These are phyloP conservation scores for Heliconius hortense DNA, from an alignment of 2,888 invertebrate species.

Conservation along the genomic window DNA sequence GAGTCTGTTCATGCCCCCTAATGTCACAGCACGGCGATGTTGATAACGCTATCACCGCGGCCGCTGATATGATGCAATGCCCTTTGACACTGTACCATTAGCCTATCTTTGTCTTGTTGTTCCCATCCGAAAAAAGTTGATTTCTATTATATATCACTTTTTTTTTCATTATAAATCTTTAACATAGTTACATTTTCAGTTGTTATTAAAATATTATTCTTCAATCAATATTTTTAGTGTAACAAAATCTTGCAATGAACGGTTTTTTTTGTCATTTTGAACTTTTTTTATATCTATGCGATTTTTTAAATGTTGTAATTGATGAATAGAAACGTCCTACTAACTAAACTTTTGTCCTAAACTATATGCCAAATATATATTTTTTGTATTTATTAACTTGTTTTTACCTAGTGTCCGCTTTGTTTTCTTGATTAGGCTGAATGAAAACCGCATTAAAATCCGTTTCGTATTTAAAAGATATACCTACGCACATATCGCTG, in stretches of 20 bases:
- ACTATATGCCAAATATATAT: not conserved
- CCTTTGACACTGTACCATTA: conserved; percentile 45
- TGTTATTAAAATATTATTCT: too few species aligned
- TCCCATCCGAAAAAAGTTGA: conserved; percentile 23
- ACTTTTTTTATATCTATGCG: not conserved
- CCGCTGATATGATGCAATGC: conserved; percentile 47
- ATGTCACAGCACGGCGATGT: conserved; percentile 45
- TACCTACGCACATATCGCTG: too few species aligned
- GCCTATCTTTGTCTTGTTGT: conserved; percentile 51
- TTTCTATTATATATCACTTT: not conserved
- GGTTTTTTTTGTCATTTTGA: not conserved
- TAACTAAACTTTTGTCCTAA: not conserved
- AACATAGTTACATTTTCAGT: not conserved
- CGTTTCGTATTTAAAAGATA: too few species aligned
- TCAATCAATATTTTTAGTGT: not conserved
- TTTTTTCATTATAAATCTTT: not conserved
- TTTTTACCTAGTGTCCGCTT: not conserved
- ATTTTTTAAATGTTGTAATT: not conserved
- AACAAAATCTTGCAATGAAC: not conserved
- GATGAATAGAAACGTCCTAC: not conserved
- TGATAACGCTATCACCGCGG: conserved; percentile 44
- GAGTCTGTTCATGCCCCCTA: conserved; percentile 44
- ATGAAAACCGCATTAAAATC: too few species aligned
- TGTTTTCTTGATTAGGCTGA: too few species aligned
- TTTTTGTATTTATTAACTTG: not conserved